phyloP scores from a whole-genome alignment of 2,888 invertebrate genomes.

The Eueremaeus valkanovi region DNA sequence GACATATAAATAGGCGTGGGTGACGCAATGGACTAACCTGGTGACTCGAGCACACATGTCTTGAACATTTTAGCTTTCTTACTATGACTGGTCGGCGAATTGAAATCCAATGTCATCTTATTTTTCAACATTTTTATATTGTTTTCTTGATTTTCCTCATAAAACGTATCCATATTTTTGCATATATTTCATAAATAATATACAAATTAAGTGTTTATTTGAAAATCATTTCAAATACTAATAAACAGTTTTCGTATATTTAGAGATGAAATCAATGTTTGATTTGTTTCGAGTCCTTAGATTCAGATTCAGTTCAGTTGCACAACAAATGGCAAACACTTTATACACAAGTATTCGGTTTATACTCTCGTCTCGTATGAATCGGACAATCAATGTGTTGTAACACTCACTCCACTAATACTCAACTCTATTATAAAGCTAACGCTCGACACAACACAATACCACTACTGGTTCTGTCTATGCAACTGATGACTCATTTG shows the following conservation, averaged over 20 bases:
- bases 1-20: not conserved
- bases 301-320: not conserved
- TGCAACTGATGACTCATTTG: constrained; percentile 16
- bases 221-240: no score
- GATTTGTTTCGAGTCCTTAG: not conserved
- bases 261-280: not conserved
- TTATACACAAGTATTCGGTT: not conserved
- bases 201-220: no score
- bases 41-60: constrained; percentile 13
- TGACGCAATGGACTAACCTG: not conserved
- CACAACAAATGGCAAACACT: not conserved
- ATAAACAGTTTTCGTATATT: no score
- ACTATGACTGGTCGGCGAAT: constrained; percentile 51
- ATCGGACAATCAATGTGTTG: not conserved
- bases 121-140: constrained; percentile 31
- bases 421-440: not conserved
- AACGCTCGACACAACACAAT: no score
- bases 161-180: constrained; percentile 13
- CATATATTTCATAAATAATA: no score
- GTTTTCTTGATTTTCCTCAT: not conserved
- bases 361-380: not conserved
- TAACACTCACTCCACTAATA: not conserved
- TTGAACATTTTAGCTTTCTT: constrained; percentile 7
- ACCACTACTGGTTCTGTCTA: no score
- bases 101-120: constrained; percentile 32